Conservation (phyloP, 1,140 invertebrate genomes). For the Halesus radiatus region DNA sequence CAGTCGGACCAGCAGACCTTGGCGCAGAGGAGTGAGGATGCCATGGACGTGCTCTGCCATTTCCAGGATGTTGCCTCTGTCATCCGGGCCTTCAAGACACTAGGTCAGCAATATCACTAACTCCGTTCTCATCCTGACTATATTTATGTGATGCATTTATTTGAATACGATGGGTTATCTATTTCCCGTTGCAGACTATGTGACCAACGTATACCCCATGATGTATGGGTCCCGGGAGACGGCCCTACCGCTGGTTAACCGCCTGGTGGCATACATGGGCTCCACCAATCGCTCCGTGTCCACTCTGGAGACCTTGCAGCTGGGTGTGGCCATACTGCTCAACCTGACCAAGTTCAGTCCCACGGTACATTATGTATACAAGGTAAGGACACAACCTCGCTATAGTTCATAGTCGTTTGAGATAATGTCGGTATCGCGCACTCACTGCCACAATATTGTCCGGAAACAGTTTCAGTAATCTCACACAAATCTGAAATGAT, state of each 20-base stretch:
- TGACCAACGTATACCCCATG: constrained; percentile 70
- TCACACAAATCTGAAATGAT: no score
- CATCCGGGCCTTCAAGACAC: constrained; percentile 65
- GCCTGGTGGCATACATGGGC: constrained; percentile 67
- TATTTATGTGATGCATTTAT: no score
- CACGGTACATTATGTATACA: constrained; percentile 57
- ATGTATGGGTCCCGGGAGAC: constrained; percentile 64
- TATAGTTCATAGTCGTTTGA: no score
- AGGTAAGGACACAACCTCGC: no score
- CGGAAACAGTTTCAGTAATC: no score
- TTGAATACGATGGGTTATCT: background rate
- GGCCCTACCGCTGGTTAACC: constrained; percentile 61
- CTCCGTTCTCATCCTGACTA: no score
- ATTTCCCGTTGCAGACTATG: constrained; percentile 66
- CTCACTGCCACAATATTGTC: no score
- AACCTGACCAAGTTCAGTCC: constrained; percentile 67
- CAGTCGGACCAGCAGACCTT: constrained; percentile 65
- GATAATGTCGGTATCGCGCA: no score
- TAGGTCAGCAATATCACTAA: no score
- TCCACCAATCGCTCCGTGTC: constrained; percentile 70
- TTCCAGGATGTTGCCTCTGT: constrained; percentile 65
- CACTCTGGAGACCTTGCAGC: constrained; percentile 68
- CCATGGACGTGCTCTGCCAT: constrained; percentile 64
- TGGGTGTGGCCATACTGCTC: constrained; percentile 68
- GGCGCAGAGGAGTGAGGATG: constrained; percentile 66